Conservation (phyloP, 2,113 vertebrate species). For the Trematocara marginatum region DNA sequence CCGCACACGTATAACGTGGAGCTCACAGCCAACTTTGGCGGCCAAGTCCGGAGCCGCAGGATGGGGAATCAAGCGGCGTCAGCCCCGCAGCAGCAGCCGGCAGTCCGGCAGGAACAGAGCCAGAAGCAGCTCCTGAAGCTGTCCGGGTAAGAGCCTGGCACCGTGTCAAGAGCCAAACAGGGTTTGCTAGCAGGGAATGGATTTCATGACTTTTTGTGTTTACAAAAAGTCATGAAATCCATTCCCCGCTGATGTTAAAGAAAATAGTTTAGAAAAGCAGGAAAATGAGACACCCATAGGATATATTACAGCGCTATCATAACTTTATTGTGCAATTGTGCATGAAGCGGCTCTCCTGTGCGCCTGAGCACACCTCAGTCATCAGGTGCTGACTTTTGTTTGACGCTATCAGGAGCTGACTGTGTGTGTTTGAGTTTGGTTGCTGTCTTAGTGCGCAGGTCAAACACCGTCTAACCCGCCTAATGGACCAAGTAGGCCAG, state of each 20-base stretch:
- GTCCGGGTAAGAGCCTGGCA: constrained; percentile 71
- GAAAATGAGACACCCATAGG: neutral
- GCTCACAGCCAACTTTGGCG: constrained; percentile 62
- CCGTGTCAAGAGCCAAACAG: neutral
- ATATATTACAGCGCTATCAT: neutral
- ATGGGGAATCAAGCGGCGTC: constrained; percentile 70
- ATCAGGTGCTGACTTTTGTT: neutral
- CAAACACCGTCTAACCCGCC: neutral
- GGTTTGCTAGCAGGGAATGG: neutral
- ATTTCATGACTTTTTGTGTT: neutral
- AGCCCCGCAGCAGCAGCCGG: constrained; percentile 39
- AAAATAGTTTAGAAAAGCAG: neutral
- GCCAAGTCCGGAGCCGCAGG: constrained; percentile 81
- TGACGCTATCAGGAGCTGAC: neutral
- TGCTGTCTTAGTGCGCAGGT: neutral
- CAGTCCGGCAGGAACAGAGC: constrained; percentile 47
- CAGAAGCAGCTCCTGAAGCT: constrained; percentile 63
- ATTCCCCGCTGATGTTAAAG: neutral
- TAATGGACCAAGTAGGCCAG: neutral
- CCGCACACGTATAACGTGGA: constrained; percentile 77
- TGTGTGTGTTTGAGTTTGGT: neutral
- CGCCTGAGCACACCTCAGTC: neutral
- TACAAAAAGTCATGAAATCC: no score
- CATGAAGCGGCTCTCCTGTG: neutral
- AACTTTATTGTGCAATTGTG: neutral